Evolutionary conservation across 2,113 vertebrate species (phyloP).

Genomic region (Australoheros scitulus): DNA sequence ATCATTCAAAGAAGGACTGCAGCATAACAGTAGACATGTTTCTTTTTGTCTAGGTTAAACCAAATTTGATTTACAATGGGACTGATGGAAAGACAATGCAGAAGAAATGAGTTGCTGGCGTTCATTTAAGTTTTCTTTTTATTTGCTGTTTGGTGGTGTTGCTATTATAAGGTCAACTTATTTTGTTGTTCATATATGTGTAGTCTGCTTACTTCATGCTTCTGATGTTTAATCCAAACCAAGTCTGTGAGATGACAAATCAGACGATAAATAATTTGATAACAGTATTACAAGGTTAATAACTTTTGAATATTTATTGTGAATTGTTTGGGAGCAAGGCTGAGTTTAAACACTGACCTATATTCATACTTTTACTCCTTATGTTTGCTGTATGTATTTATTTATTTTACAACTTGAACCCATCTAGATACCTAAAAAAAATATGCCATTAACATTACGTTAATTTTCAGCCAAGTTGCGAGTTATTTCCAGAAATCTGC

Average conservation of each 20-base stretch:
- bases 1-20: no score
- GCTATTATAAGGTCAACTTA: not conserved
- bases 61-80: not conserved
- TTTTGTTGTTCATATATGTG: not conserved
- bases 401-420: not conserved
- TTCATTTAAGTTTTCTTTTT: no score
- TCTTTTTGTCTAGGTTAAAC: no score
- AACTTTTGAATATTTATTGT: not conserved
- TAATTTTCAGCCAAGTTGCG: not conserved
- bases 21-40: no score
- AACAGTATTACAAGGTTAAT: not conserved
- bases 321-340: not conserved
- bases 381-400: not conserved
- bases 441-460: not conserved
- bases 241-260: not conserved
- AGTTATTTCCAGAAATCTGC: not conserved
- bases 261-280: not conserved
- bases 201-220: not conserved
- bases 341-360: conserved; percentile 13
- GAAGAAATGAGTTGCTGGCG: no score
- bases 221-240: not conserved
- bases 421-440: not conserved
- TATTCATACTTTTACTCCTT: not conserved
- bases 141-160: not conserved
- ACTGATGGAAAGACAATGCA: not conserved